Evolutionary conservation across 1,140 invertebrate species (phyloP), one percentile per base, ranked within the genome.

Genomic region (Orussus abietinus): DNA sequence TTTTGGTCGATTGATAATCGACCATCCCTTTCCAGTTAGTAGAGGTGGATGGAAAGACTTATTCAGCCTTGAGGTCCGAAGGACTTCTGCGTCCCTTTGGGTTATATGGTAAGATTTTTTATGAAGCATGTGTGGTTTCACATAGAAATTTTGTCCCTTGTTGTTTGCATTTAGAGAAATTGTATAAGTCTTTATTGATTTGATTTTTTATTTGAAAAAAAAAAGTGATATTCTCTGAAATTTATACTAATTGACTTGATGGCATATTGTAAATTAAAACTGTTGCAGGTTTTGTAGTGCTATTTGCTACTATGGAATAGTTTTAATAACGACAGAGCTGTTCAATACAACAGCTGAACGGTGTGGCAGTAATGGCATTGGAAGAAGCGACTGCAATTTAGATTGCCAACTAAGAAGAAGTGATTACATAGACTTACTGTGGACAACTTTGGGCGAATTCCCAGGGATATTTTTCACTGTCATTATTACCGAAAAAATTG

Each of bases 371-470:
- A 47, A 53, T 29, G 51, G 47, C 13, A 32, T 53, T 14, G 3
- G 51, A 64, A 32, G 57, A 69, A 68, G 44, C 71, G 67, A 42
- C 51, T 54, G 69, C 75, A 48, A 68, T 79, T 5, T 89, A 82
- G 68, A 80, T 77, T 80, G 82, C 42, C 81, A 83, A 30, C 72
- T 95, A 19, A 81, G 83, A 55, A 90, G 87, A 11, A 81, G 83
- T 0, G 92, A 96, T 63, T 97, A 96, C 59, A 87, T 92, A 68
- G 90, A 96, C 72, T 69, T 97, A 5, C 68, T 96, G 12, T 96
- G 92, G 90, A 96, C 92, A 13, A 96, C 93, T 0, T 69, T 96
- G 9, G 91, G 93, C 0, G 93, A 97, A 75, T 97, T 97, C 74
- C 94, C 94, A 22, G 90, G 91, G 29, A 89, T 96, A 45, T 89